Evolutionary conservation across 2,888 invertebrate species (phyloP).

Genomic region (Urechis unicinctus): DNA sequence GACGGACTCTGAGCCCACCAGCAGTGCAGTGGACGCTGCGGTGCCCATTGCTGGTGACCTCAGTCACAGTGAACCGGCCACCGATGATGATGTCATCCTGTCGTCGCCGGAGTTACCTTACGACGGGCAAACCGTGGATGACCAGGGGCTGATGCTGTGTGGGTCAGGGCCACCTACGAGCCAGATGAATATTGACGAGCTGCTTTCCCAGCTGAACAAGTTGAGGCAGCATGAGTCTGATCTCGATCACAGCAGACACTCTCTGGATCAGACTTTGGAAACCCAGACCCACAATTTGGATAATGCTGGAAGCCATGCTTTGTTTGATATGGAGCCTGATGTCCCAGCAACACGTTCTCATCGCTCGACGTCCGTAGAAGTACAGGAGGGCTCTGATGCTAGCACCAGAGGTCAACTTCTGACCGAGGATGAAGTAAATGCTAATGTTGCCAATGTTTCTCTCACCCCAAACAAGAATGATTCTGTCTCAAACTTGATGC

Average conservation of each 20-base stretch:
- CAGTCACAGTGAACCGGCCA: no score
- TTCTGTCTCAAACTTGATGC: neutral
- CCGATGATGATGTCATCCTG: no score
- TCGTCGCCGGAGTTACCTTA: neutral
- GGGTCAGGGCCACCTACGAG: no score
- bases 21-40: conserved; percentile 6
- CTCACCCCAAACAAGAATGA: neutral
- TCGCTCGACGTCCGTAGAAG: conserved; percentile 3
- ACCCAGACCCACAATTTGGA: no score
- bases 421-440: neutral
- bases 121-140: neutral
- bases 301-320: no score
- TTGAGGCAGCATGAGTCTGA: neutral
- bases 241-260: neutral
- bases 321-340: no score
- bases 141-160: no score
- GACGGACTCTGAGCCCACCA: conserved; percentile 12
- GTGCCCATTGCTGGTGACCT: conserved; percentile 12
- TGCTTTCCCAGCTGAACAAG: neutral
- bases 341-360: no score
- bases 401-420: neutral
- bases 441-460: no score
- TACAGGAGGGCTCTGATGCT: conserved; percentile 3
- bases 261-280: no score
- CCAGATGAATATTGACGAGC: no score